Conservation (phyloP, 2,888 invertebrate genomes). For the Aphrophora alni region DNA sequence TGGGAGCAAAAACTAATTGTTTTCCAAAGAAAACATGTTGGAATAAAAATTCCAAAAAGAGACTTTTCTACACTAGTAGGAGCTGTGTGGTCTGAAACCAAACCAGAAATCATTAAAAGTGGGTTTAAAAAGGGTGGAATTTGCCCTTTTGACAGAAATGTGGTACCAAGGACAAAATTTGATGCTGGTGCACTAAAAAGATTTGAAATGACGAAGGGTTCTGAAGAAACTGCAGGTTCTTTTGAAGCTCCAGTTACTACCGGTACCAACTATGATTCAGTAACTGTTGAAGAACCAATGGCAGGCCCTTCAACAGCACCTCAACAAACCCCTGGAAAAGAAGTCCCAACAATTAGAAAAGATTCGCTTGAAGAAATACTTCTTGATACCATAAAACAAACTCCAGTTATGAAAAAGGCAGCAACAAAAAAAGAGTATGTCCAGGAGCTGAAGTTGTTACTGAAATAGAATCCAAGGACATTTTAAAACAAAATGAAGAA, state of each 20-base stretch:
- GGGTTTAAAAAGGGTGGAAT: background rate
- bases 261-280: background rate
- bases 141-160: background rate
- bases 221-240: constrained; percentile 5
- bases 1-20: constrained; percentile 50
- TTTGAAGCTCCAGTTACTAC: background rate
- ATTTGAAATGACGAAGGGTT: too few relatives aligned
- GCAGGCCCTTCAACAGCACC: background rate
- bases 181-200: background rate
- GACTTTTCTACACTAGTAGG: constrained; percentile 26
- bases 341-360: too few relatives aligned
- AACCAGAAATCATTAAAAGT: constrained; percentile 41
- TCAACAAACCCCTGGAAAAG: too few relatives aligned
- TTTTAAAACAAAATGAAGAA: constrained; percentile 27
- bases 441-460: constrained; percentile 51
- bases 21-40: constrained; percentile 49
- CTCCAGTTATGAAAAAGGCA: too few relatives aligned
- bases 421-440: constrained; percentile 35
- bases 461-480: background rate
- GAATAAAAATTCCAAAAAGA: constrained; percentile 40
- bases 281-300: background rate
- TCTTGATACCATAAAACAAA: too few relatives aligned
- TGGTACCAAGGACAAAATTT: background rate
- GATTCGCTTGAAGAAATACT: too few relatives aligned
- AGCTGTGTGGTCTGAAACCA: constrained; percentile 47